These are phyloP conservation scores for Ptyas mucosa DNA, from an alignment of 2,113 vertebrate genomes.

Conservation along the genomic window DNA sequence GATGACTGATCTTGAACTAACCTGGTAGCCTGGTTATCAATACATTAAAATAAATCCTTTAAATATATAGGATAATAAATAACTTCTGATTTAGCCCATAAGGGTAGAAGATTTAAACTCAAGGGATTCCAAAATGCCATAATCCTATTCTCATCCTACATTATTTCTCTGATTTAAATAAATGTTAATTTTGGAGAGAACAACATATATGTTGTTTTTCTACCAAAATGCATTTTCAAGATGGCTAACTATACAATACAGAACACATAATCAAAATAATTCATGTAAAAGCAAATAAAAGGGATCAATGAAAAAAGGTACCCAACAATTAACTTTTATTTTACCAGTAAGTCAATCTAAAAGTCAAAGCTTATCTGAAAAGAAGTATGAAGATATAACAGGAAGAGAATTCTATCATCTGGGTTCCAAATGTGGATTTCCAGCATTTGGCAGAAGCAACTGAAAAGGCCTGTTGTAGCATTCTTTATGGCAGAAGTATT, in stretches of 20 bases:
- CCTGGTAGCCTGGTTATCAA: constrained; percentile 76
- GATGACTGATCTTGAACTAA: constrained; percentile 84
- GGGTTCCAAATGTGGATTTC: background rate
- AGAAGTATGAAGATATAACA: background rate
- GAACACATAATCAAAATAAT: background rate
- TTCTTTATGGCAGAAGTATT: background rate
- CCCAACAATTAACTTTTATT: background rate
- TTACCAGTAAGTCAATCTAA: background rate
- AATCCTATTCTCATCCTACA: background rate
- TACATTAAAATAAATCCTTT: constrained; percentile 1
- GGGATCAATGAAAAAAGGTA: background rate
- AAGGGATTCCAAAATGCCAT: background rate
- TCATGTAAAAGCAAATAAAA: background rate
- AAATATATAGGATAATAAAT: background rate
- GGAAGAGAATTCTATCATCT: background rate
- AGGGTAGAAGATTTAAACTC: background rate
- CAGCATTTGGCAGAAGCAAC: background rate
- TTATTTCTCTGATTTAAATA: background rate
- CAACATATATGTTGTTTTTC: background rate
- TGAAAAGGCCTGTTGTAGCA: background rate
- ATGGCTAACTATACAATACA: background rate
- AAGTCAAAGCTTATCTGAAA: background rate
- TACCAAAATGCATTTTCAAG: background rate
- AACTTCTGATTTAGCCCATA: background rate
- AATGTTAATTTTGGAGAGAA: background rate